Evolutionary conservation across 2,113 vertebrate species (phyloP), one percentile per base, ranked within the genome.

Genomic region (Danionella cerebrum): DNA sequence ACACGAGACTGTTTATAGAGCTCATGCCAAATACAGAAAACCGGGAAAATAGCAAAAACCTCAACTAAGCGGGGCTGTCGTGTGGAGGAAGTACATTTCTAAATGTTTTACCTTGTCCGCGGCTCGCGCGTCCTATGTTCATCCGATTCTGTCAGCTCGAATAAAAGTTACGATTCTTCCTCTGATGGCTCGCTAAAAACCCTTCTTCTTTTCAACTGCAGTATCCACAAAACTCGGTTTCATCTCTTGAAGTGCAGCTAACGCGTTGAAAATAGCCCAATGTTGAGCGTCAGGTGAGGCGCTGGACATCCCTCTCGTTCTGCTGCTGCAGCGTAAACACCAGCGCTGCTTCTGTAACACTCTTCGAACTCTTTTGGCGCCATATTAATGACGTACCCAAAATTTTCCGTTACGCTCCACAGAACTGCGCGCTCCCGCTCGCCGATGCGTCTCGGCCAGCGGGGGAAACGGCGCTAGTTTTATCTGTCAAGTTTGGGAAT

Each of bases 351-450:
- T n/a, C n/a, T n/a, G n/a, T n/a, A n/a, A 87, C 89, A 88, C 84
- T 88, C 87, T 92, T 91, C 87, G 90, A 92, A 90, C 88, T 90
- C 90, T 94, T 94, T 95, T 94, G 93, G 92, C 91, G 93, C 94
- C 92, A 94, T 94, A 93, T 95, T 94, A 94, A 94, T 97, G 94
- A 93, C 94, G 93, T 96, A 97, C 92, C 94, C 94, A 90, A 91
- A 93, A 95, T 93, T 92, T 90, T 84, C 82, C 84, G 90, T 87
- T 85, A 86, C 85, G 87, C 78, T 80, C 83, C 77, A 82, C 80
- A 80, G 79, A 83, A 80, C 65, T 74, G 1, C 68, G 29, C 5
- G 16, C 10, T 13, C 21, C 31, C n/a, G 10, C 24, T 9, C 3
- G 4, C 12, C 44, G 6, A 50, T 2, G 42, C 44, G 0, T n/a